Evolutionary conservation across 1,140 invertebrate genomes (phyloP).

Genomic region (Anagrus nilaparvatae): DNA sequence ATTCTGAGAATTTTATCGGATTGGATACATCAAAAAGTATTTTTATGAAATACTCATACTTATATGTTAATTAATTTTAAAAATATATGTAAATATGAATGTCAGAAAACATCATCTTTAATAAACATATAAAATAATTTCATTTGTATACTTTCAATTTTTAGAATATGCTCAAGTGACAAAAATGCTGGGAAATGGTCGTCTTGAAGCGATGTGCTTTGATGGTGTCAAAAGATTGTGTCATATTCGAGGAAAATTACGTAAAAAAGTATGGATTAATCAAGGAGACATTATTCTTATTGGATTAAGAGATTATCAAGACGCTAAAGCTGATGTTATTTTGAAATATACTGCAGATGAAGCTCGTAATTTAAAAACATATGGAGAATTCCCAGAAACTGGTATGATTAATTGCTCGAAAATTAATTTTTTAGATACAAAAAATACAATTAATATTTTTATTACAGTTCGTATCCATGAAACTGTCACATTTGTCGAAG

Average conservation of each 20-base stretch:
- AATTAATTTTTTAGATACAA: constrained; percentile 1
- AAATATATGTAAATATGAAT: no score
- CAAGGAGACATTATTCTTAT: constrained; percentile 97
- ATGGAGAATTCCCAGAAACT: constrained; percentile 97
- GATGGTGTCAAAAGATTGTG: constrained; percentile 96
- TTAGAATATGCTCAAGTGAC: constrained; percentile 97
- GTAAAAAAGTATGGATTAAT: constrained; percentile 99
- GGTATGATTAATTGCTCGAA: constrained; percentile 34
- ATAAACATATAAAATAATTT: no score
- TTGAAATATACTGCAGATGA: constrained; percentile 99
- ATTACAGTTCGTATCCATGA: constrained; percentile 82
- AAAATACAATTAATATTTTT: constrained; percentile 18
- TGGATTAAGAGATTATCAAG: constrained; percentile 95
- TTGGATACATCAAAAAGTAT: no score
- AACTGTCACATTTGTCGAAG: constrained; percentile 86
- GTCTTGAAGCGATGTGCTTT: constrained; percentile 98
- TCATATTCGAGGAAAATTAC: constrained; percentile 96
- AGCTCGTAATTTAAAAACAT: constrained; percentile 96
- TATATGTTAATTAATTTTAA: no score
- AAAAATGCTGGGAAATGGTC: constrained; percentile 99
- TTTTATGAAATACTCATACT: no score
- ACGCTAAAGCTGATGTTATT: constrained; percentile 99
- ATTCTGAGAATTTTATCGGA: no score
- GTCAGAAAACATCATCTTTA: no score
- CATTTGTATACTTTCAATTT: no score